Base-by-base conservation (phyloP, 2,113 vertebrate genomes). In the Hyperopisus bebe region DNA sequence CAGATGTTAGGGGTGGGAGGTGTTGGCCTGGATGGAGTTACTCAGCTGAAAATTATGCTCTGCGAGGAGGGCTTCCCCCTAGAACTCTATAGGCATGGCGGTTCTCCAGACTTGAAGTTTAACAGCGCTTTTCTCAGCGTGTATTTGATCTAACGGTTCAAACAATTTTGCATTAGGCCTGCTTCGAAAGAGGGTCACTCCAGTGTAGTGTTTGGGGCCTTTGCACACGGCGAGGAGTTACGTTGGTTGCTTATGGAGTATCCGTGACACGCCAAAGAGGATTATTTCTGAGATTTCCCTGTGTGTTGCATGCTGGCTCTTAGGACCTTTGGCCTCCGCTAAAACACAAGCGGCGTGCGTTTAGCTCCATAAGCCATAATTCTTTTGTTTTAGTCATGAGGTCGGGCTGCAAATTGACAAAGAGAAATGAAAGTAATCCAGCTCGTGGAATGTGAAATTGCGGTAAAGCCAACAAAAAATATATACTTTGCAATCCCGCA, bases 31-130 rank as follows among this genome's bases (percentile, higher is more conserved):
- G 74, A 42, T 80, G 74, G 35, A 80, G 74, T 80, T 80, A 80
- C 74, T 80, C 74, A 42, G 74, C 35, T 80, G 74, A 80, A 80
- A 80, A 80, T 80, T 80, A 80, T 80, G 74, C 35, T 7, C 74
- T 42, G 74, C 19, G 31, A 80, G 21, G 13, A 80, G 15, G 74
- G 35, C 15, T 42, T 80, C 74, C 35, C 74, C 35, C 35, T 15
- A 17, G 31, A 35, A 39, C 15, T 35, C 70, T 80, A 80, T 80
- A 42, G 35, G 15, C 35, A 80, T 80, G 74, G 74, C 31, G 5
- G 5, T 42, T 39, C 35, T 80, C 31, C 15, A 39, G 74, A 39
- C 13, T 80, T 1, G 35, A 39, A 77, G 31, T 77, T 77, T 80
- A 42, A 80, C 35, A 77, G 31, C 39, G 15, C 35, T 42, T 17